Conservation (phyloP, 2,888 invertebrate species). For the Anoncus sp. region DNA sequence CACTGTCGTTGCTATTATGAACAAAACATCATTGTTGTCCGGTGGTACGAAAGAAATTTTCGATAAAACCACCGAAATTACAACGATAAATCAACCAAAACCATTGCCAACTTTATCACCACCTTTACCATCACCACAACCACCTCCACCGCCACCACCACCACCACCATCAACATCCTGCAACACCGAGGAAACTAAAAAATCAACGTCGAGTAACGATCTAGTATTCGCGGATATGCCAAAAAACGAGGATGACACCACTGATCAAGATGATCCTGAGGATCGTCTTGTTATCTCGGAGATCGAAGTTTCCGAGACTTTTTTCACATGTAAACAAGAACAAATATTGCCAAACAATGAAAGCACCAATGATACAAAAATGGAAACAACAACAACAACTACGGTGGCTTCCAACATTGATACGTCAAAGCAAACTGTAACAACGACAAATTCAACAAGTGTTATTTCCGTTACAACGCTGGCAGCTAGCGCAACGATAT, state of each 20-base stretch:
- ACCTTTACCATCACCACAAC: constrained; percentile 35
- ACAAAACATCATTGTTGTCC: constrained; percentile 69
- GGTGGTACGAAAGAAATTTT: constrained; percentile 82
- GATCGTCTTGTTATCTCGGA: constrained; percentile 86
- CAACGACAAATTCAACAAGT: constrained; percentile 1
- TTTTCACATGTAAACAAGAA: constrained; percentile 87
- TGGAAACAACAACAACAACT: constrained; percentile 60
- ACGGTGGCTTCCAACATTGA: too few relatives aligned
- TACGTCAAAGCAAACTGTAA: constrained; percentile 48
- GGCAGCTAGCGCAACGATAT: constrained; percentile 2
- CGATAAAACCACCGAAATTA: constrained; percentile 84
- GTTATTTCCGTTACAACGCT: constrained; percentile 12
- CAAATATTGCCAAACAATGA: constrained; percentile 85
- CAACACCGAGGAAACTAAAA: constrained; percentile 65
- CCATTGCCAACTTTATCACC: constrained; percentile 62
- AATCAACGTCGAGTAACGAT: constrained; percentile 74
- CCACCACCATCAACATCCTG: too few relatives aligned
- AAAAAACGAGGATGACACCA: constrained; percentile 77
- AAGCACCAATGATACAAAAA: too few relatives aligned
- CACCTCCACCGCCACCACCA: constrained; percentile 51
- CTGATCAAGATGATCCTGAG: constrained; percentile 84
- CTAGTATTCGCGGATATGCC: constrained; percentile 82
- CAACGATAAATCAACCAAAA: constrained; percentile 76
- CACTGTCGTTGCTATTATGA: constrained; percentile 53
- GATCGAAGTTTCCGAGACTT: constrained; percentile 85